A percentile compares a stretch with the other conserved stretches of the same genome.
phyloP scores from a whole-genome alignment of 2,113 vertebrate species.

The Eubucco bourcierii region DNA sequence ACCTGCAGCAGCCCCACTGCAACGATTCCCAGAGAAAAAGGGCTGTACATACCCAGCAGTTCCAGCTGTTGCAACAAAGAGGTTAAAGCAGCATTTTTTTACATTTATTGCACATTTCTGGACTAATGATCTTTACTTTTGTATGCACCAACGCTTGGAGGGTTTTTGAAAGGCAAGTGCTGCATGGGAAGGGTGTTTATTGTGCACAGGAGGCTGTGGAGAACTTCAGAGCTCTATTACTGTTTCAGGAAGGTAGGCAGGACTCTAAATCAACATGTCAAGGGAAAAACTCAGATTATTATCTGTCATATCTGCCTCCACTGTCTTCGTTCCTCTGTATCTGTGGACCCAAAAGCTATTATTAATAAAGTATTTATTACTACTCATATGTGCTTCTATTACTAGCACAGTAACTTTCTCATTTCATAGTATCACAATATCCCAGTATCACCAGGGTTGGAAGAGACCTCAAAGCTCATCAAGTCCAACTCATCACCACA shows the following conservation, averaged over 20 bases:
- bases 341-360: neutral
- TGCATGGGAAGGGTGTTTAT: neutral
- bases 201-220: neutral
- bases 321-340: neutral
- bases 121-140: neutral
- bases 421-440: too few relatives aligned
- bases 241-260: neutral
- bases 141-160: neutral
- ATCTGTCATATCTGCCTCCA: neutral
- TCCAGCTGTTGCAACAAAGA: neutral
- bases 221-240: neutral
- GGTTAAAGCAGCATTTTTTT: neutral
- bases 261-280: constrained; percentile 4
- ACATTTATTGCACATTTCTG: neutral
- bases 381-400: neutral
- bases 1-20: neutral
- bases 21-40: neutral
- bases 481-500: too few relatives aligned
- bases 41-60: neutral
- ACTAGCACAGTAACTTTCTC: neutral
- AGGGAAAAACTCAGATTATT: neutral
- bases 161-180: neutral
- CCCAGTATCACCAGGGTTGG: too few relatives aligned
- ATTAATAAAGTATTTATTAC: constrained; percentile 8
- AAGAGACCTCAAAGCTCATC: too few relatives aligned